Evolutionary conservation across 2,888 invertebrate species (phyloP).

Genomic region (Apomyelois bistriatella): DNA sequence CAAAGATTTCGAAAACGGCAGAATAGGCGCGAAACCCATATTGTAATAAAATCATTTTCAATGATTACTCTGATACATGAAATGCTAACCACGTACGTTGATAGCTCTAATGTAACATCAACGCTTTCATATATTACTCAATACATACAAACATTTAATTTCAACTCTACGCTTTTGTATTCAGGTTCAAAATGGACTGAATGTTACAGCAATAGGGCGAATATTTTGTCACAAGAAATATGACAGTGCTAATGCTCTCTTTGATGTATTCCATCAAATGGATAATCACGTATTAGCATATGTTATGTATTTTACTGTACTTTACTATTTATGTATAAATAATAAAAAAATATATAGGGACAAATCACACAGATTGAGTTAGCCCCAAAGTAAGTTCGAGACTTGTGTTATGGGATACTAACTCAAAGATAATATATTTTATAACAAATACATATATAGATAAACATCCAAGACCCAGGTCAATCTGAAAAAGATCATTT

Average conservation of each 20-base stretch:
- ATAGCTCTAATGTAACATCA: constrained; percentile 14
- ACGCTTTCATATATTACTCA: constrained; percentile 19
- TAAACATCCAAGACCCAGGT: too few relatives aligned
- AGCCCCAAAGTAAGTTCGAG: too few relatives aligned
- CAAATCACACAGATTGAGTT: too few relatives aligned
- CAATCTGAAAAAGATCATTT: too few relatives aligned
- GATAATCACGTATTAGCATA: constrained; percentile 25
- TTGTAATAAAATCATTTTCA: constrained; percentile 13
- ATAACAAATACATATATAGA: too few relatives aligned
- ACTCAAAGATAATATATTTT: too few relatives aligned
- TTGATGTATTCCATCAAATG: constrained; percentile 25
- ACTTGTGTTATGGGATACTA: too few relatives aligned
- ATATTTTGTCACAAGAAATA: constrained; percentile 18
- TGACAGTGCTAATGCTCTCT: constrained; percentile 24
- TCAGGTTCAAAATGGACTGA: not conserved
- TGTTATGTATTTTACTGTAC: constrained; percentile 8
- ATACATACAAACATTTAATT: constrained; percentile 10
- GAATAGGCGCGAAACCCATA: too few relatives aligned
- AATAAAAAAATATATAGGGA: too few relatives aligned
- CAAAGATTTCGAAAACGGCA: too few relatives aligned
- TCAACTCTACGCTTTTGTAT: not conserved
- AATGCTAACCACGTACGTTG: constrained; percentile 2
- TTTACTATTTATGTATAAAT: not conserved
- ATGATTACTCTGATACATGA: constrained; percentile 16
- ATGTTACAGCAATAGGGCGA: not conserved